Evolutionary conservation across 2,797 vertebrate species (phyloP).

Genomic region (Propithecus deckenii): DNA sequence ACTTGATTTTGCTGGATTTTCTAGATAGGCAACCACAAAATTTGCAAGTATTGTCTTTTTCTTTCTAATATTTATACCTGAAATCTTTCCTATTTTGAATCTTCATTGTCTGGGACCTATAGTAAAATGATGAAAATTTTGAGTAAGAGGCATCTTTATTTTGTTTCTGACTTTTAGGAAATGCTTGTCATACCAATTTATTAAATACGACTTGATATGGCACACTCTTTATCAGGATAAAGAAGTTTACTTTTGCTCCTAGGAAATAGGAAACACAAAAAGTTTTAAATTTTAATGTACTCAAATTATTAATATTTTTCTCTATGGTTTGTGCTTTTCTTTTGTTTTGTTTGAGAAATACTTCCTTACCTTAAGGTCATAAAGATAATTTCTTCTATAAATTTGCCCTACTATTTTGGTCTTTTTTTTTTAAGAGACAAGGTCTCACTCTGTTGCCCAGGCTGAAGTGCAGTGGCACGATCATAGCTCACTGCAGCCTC

Average conservation of each 20-base stretch:
- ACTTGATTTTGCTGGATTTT: background rate
- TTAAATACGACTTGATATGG: background rate
- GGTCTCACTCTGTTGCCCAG: no score
- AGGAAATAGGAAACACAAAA: background rate
- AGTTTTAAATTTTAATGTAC: background rate
- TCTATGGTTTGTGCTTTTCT: background rate
- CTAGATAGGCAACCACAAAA: background rate
- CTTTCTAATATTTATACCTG: background rate
- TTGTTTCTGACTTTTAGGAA: constrained; percentile 3
- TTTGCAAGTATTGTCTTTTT: background rate
- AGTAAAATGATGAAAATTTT: background rate
- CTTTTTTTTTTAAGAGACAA: background rate
- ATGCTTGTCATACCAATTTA: background rate
- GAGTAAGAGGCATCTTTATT: background rate
- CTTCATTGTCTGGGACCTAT: background rate
- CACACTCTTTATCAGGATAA: background rate
- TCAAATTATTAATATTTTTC: background rate
- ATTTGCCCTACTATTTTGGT: background rate
- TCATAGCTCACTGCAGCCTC: no score
- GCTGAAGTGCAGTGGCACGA: no score
- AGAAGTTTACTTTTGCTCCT: background rate
- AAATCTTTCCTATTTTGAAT: background rate
- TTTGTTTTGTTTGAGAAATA: background rate
- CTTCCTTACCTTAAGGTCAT: background rate
- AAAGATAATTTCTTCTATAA: background rate